Conservation (phyloP, 2,113 vertebrate genomes). For the Odocoileus hemionus region DNA sequence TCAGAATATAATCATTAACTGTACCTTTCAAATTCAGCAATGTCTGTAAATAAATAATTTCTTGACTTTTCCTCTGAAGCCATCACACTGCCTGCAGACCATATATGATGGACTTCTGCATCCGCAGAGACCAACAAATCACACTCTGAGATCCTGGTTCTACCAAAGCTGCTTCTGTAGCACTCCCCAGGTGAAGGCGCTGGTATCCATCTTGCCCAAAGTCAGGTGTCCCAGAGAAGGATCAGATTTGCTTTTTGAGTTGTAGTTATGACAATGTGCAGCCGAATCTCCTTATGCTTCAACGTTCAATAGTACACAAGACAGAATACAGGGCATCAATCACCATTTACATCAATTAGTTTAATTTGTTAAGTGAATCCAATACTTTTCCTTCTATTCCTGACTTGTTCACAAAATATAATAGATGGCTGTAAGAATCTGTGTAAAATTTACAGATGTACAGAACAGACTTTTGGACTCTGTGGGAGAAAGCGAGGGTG, state of each 20-base stretch:
- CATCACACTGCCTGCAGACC: neutral
- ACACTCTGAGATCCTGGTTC: neutral
- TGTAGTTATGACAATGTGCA: neutral
- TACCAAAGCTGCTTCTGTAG: neutral
- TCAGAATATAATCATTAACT: neutral
- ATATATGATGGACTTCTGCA: neutral
- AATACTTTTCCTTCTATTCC: constrained; percentile 45
- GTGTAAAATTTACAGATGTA: constrained; percentile 23
- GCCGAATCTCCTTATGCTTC: neutral
- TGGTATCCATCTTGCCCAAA: neutral
- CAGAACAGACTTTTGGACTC: too few relatives aligned
- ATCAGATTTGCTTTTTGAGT: neutral
- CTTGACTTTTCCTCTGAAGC: constrained; percentile 25
- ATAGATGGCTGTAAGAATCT: constrained; percentile 37
- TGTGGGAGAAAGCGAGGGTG: too few relatives aligned
- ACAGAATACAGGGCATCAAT: neutral
- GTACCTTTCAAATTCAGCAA: neutral
- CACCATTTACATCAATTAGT: neutral
- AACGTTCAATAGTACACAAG: neutral
- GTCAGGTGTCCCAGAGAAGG: neutral
- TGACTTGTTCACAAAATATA: constrained; percentile 44
- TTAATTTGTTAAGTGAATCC: constrained; percentile 48
- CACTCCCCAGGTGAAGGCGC: fast-evolving
- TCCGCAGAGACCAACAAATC: neutral
- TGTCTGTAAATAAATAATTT: neutral